phyloP scores from a whole-genome alignment of 2,113 vertebrate species.

The Deroptyus accipitrinus region DNA sequence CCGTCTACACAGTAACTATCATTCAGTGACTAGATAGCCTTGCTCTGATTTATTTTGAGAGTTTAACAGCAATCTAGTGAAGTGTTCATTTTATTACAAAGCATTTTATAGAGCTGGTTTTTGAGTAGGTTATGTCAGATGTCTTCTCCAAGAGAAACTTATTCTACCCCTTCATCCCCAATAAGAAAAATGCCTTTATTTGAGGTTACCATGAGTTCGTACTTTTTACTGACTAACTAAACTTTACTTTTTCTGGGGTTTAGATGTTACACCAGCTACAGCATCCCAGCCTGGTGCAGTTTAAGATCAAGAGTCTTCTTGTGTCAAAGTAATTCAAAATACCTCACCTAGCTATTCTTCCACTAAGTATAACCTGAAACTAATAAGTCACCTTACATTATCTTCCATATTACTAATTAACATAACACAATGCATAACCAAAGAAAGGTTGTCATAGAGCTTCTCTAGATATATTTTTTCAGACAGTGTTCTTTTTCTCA shows the following conservation, averaged over 20 bases:
- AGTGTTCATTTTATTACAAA: neutral
- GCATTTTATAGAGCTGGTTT: neutral
- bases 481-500: neutral
- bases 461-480: neutral
- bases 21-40: neutral
- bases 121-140: neutral
- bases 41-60: neutral
- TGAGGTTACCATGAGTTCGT: neutral
- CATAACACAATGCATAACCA: neutral
- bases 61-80: neutral
- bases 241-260: neutral
- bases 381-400: neutral
- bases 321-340: neutral
- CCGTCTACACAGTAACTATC: neutral
- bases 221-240: neutral
- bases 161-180: neutral
- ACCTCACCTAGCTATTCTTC: neutral
- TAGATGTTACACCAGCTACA: neutral
- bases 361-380: neutral
- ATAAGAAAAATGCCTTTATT: neutral
- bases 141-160: neutral
- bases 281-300: neutral
- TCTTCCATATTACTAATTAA: neutral
- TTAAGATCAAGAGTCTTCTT: neutral
- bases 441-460: neutral